Conservation (phyloP, 2,113 vertebrate genomes). For the Cygnus atratus region DNA sequence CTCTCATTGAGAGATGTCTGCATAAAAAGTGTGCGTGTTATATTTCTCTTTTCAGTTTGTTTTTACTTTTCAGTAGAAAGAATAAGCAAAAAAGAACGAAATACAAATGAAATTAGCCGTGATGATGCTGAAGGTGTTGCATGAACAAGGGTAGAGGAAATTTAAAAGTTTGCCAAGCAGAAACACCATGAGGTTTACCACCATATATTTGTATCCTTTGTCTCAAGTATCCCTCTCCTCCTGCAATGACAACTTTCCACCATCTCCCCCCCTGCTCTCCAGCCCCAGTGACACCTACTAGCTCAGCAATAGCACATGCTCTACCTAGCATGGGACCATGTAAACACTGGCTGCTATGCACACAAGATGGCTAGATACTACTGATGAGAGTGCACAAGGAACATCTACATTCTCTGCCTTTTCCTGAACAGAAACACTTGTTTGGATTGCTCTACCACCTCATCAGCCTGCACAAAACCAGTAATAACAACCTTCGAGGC, state of each 20-base stretch:
- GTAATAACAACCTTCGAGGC: neutral
- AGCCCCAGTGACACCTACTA: neutral
- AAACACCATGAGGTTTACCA: neutral
- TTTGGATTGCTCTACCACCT: neutral
- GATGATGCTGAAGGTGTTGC: neutral
- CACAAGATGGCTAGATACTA: neutral
- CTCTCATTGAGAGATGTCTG: neutral
- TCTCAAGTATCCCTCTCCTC: neutral
- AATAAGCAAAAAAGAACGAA: neutral
- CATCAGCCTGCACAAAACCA: neutral
- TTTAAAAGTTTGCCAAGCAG: neutral
- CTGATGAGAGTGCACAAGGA: neutral
- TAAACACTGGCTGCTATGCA: accelerated
- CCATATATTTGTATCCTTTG: neutral
- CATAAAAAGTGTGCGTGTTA: neutral
- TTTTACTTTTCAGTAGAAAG: neutral
- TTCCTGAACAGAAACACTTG: neutral
- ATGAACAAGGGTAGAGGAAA: neutral
- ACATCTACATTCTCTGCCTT: neutral
- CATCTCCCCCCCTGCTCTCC: neutral
- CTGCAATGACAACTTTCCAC: neutral
- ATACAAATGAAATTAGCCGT: neutral
- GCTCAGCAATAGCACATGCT: neutral
- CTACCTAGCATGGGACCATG: neutral
- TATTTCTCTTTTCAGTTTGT: neutral